phyloP scores from a whole-genome alignment of 1,140 invertebrate genomes.

The Bombus pascuorum region DNA sequence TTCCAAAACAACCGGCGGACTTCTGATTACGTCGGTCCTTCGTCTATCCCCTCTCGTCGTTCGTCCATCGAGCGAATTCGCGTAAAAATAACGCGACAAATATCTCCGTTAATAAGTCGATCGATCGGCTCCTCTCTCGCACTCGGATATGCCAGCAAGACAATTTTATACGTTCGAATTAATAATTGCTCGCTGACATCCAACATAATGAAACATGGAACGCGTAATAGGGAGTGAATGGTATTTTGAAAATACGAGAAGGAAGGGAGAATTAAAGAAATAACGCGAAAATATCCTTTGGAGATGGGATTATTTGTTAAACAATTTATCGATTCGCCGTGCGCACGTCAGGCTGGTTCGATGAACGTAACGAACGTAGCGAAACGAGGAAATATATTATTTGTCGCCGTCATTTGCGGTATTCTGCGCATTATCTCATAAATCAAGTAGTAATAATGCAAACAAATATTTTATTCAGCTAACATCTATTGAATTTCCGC shows the following conservation, averaged over 20 bases:
- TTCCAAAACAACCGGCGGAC: neutral
- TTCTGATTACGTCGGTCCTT: neutral
- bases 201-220: neutral
- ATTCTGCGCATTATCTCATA: neutral
- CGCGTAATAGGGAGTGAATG: neutral
- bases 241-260: too few species aligned
- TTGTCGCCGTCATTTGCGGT: neutral
- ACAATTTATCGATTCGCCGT: conserved; percentile 1
- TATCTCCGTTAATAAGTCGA: conserved; percentile 20
- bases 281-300: neutral
- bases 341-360: neutral
- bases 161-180: conserved; percentile 2
- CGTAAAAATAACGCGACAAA: conserved; percentile 16
- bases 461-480: neutral
- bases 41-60: neutral
- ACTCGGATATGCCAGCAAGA: neutral
- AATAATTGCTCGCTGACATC: neutral
- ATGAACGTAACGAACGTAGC: neutral
- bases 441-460: conserved; percentile 2
- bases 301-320: neutral
- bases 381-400: conserved; percentile 21
- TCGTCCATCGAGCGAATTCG: neutral
- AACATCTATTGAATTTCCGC: neutral
- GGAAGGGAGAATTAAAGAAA: neutral
- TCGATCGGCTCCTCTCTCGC: neutral